Evolutionary conservation across 1,140 invertebrate species (phyloP).

Genomic region (Geopemphigus sp.): DNA sequence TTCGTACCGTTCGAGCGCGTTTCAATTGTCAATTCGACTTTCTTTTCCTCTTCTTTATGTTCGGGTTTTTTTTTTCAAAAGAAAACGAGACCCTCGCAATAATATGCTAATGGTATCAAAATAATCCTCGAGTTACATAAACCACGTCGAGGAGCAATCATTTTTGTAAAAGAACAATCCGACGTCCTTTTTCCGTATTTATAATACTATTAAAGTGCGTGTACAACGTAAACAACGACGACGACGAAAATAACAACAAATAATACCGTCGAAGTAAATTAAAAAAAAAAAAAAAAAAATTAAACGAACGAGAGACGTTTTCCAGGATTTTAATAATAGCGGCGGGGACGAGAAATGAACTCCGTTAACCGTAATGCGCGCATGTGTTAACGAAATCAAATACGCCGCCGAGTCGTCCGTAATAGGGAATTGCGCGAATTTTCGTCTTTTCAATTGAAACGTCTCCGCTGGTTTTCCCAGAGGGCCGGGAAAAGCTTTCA

Average conservation of each 20-base stretch:
- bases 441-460: slow-evolving; percentile 3
- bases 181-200: background rate
- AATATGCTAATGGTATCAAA: slow-evolving; percentile 16
- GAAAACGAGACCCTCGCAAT: background rate
- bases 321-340: background rate
- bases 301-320: background rate
- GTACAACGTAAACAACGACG: background rate
- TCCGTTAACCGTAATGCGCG: background rate
- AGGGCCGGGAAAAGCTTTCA: background rate
- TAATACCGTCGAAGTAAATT: slow-evolving; percentile 15
- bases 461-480: background rate
- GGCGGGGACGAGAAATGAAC: background rate
- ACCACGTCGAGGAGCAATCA: background rate
- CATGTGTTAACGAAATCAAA: background rate
- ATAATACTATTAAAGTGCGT: background rate
- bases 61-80: too few relatives aligned
- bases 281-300: too few relatives aligned
- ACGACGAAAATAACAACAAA: background rate
- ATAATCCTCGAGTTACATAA: slow-evolving; percentile 8
- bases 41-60: background rate
- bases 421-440: background rate
- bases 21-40: background rate
- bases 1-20: background rate
- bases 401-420: background rate
- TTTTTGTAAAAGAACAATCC: background rate